phyloP scores from a whole-genome alignment of 2,797 vertebrate species.

The Myotis findleyi region DNA sequence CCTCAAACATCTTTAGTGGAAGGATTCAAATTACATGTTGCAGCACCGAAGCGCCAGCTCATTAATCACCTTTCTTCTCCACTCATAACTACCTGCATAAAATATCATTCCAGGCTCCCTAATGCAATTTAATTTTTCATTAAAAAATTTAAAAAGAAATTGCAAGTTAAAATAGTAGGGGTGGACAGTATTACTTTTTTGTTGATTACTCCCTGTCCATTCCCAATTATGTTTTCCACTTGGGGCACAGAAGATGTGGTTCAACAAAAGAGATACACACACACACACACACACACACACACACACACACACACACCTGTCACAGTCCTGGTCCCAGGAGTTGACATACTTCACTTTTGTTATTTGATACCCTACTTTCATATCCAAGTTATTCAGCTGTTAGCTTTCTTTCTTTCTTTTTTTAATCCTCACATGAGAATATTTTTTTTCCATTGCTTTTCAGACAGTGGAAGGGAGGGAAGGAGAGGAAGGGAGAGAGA shows the following conservation, averaged over 20 bases:
- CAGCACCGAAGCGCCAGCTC: conserved; percentile 14
- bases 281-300: not conserved
- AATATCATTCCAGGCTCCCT: conserved; percentile 13
- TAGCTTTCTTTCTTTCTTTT: conserved; percentile 25
- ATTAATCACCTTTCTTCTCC: conserved; percentile 48
- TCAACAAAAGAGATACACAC: conserved; percentile 45
- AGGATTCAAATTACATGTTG: conserved; percentile 48
- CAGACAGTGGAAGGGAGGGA: no score
- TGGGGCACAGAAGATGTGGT: not conserved
- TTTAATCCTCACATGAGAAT: no score
- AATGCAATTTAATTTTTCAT: conserved; percentile 60
- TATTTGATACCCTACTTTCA: conserved; percentile 60
- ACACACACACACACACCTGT: not conserved
- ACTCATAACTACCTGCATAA: not conserved
- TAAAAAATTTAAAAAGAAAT: conserved; percentile 30
- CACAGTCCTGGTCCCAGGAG: not conserved
- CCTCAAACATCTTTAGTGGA: conserved; percentile 49
- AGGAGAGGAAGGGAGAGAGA: no score
- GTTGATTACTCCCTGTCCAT: conserved; percentile 5
- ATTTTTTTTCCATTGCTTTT: no score
- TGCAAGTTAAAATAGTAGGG: conserved; percentile 9
- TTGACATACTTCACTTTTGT: conserved; percentile 4
- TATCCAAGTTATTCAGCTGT: not conserved
- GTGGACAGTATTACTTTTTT: not conserved
- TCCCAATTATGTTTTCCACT: conserved; percentile 56